Evolutionary conservation across 1,140 invertebrate genomes (phyloP).

Genomic region (Diabrotica undecimpunctata): DNA sequence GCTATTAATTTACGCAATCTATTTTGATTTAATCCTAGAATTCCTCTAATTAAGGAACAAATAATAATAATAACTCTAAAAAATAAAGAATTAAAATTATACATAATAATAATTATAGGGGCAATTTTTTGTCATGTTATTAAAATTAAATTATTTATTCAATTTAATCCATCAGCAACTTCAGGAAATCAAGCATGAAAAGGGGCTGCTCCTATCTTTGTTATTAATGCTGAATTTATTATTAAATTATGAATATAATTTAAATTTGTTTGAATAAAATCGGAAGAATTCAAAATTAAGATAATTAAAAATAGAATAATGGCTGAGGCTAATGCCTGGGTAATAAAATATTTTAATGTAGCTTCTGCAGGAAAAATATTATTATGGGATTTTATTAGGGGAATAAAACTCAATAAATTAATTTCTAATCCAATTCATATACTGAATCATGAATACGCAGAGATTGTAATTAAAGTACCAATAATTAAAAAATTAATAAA

Average conservation of each 20-base stretch:
- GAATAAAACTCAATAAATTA: slow-evolving; percentile 53
- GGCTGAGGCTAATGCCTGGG: slow-evolving; percentile 49
- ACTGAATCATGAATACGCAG: slow-evolving; percentile 50
- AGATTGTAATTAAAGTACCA: slow-evolving; percentile 51
- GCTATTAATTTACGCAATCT: slow-evolving; percentile 52
- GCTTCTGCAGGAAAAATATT: slow-evolving; percentile 49
- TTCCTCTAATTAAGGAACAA: slow-evolving; percentile 39
- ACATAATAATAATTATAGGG: slow-evolving; percentile 48
- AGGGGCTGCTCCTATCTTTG: slow-evolving; percentile 50
- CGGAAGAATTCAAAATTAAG: slow-evolving; percentile 44
- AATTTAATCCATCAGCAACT: slow-evolving; percentile 48
- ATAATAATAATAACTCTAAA: slow-evolving; percentile 46
- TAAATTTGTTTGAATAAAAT: slow-evolving; percentile 29
- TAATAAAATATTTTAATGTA: slow-evolving; percentile 53
- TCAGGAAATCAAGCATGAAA: slow-evolving; percentile 53
- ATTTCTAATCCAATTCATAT: slow-evolving; percentile 57
- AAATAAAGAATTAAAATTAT: slow-evolving; percentile 31
- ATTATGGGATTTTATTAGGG: slow-evolving; percentile 47
- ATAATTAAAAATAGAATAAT: slow-evolving; percentile 49
- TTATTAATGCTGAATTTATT: slow-evolving; percentile 43
- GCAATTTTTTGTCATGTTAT: slow-evolving; percentile 55
- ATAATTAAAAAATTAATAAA: slow-evolving; percentile 49
- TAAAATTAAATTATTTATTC: slow-evolving; percentile 49
- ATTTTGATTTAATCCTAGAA: slow-evolving; percentile 50
- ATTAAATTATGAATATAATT: slow-evolving; percentile 34